Evolutionary conservation across 2,888 invertebrate genomes (phyloP), one percentile per base, ranked within the genome.

Genomic region (Cyrtodaria siliqua): DNA sequence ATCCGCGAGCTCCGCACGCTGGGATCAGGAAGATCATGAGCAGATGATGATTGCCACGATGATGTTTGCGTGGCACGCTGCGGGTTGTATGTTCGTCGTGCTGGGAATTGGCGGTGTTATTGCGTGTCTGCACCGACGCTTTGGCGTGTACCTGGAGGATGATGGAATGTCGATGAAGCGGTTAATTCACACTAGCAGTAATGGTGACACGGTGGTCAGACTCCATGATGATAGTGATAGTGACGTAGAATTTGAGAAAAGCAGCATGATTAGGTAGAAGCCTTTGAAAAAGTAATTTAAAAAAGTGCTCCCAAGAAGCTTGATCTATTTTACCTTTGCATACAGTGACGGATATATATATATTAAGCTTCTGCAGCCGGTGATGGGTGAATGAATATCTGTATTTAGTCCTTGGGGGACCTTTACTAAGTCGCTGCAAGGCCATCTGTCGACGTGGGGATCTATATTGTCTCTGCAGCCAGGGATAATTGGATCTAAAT

Each of bases 1-100:
- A 3, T 75, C 88, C 8, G 79, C 87, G 4, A 81, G 78, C 23
- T 87, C 88, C 0, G 63, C 62, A 27, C 75, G 53, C 16, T 94
- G 94, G 94, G 89, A 93, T 29, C 79, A 82, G 23, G 87, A 91
- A 2, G 82, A 88, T 82, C 94, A 93, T 81, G 89, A 88, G 2
- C 85, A 93, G 81, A 91, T 94, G 89, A 94, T 94, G 93, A 86
- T 93, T 9, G 90, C 92, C n/a, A 93, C 93, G 8, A 87, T 93
- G 83, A 87, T 90, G 53, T 93, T 92, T 83, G 84, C 89, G 23
- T 92, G 91, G 92, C 92, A 92, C 71, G 84, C 88, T 52, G 86
- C 80, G 1, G 86, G 75, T n/a, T 63, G 78, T 59, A 84, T 91
- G 50, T 70, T 91, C 20, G 18, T 88, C 23, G 84, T 90, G 63